phyloP scores from a whole-genome alignment of 1,140 invertebrate genomes.

The Drosophila sechellia region DNA sequence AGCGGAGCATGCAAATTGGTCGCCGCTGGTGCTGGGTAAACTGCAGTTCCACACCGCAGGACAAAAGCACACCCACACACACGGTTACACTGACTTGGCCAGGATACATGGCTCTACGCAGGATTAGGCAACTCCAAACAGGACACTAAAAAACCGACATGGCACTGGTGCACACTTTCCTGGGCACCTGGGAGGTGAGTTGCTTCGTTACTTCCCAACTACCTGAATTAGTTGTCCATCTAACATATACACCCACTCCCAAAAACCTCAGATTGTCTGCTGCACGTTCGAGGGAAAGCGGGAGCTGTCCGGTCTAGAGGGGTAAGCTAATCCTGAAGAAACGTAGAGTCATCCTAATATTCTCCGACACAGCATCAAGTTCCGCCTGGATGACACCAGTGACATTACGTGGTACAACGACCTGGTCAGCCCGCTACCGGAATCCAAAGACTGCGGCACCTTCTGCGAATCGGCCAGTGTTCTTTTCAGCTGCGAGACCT shows the following conservation, averaged over 20 bases:
- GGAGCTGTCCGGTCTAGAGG: constrained; percentile 75
- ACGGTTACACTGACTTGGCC: not conserved
- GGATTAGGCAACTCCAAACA: constrained; percentile 36
- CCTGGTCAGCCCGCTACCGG: constrained; percentile 84
- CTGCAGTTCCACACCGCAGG: not conserved
- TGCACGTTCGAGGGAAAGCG: constrained; percentile 76
- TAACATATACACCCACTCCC: not conserved
- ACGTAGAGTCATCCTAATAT: not conserved
- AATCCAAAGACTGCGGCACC: constrained; percentile 84
- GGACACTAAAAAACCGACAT: constrained; percentile 25
- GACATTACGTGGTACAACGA: constrained; percentile 88
- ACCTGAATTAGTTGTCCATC: not conserved
- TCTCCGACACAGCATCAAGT: constrained; percentile 86
- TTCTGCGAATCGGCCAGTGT: constrained; percentile 84
- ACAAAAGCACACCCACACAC: not conserved
- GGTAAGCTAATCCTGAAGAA: constrained; percentile 32
- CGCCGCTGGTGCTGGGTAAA: not conserved
- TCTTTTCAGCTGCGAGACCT: constrained; percentile 89
- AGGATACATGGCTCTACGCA: constrained; percentile 10
- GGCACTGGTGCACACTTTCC: constrained; percentile 73
- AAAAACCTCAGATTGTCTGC: constrained; percentile 59
- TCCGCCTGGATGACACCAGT: constrained; percentile 88
- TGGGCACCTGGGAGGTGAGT: constrained; percentile 81
- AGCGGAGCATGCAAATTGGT: constrained; percentile 11
- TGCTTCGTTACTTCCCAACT: too few species aligned